Percentiles rank a stretch among this genome's conserved stretches.
Conservation (phyloP, 2,113 vertebrate species). For the Rhipidura dahli region DNA sequence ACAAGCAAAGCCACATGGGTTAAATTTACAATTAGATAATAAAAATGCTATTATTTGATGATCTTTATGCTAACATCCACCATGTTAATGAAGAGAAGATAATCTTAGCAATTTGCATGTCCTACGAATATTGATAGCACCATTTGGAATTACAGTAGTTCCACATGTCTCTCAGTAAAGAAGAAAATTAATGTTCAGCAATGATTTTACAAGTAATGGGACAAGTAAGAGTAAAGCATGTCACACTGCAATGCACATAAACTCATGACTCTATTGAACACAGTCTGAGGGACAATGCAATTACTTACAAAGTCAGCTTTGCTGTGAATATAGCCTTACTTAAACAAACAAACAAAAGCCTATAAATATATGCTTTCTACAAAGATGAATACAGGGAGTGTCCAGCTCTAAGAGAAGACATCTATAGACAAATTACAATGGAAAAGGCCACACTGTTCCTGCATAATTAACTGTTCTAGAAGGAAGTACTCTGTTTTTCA, state of each 20-base stretch:
- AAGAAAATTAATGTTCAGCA: slow-evolving; percentile 56
- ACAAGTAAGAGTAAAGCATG: not conserved
- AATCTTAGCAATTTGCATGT: slow-evolving; percentile 39
- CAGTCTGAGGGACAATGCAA: accelerated
- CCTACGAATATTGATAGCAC: slow-evolving; percentile 11
- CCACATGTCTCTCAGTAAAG: not conserved
- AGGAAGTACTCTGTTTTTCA: not conserved
- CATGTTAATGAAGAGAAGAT: slow-evolving; percentile 47
- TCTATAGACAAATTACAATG: not conserved
- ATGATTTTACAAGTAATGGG: not conserved
- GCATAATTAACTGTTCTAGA: not conserved
- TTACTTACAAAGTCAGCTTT: not conserved
- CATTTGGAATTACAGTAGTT: slow-evolving; percentile 35
- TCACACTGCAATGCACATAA: not conserved
- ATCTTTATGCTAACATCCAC: slow-evolving; percentile 30
- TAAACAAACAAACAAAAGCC: not conserved
- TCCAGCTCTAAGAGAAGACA: not conserved
- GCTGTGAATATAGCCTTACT: not conserved
- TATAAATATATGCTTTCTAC: not conserved
- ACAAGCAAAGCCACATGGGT: not conserved
- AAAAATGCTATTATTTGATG: slow-evolving; percentile 38
- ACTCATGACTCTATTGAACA: not conserved
- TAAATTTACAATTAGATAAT: slow-evolving; percentile 50
- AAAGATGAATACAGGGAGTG: not conserved
- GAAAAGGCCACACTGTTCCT: not conserved